phyloP scores from a whole-genome alignment of 2,797 vertebrate species.

The Clarias fuscus region DNA sequence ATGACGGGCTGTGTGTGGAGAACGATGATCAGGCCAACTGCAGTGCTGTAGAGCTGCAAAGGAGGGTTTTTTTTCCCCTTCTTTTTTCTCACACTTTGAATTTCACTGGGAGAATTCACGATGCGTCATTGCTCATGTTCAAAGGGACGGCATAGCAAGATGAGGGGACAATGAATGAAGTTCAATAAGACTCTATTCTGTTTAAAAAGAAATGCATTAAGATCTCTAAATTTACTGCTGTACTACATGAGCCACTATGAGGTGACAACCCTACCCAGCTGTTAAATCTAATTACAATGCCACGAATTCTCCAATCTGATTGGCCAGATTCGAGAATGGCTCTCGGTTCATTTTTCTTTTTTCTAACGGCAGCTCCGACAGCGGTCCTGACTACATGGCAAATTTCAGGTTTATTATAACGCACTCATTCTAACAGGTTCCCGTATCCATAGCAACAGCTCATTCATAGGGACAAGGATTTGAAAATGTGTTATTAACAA shows the following conservation, averaged over 20 bases:
- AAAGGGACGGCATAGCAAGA: neutral
- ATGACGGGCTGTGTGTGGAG: constrained; percentile 59
- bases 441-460: neutral
- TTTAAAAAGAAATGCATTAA: neutral
- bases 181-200: neutral
- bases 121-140: neutral
- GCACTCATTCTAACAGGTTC: neutral
- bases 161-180: neutral
- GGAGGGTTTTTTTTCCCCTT: neutral
- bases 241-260: neutral
- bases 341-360: neutral
- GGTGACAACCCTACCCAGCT: neutral
- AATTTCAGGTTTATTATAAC: constrained; percentile 2
- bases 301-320: neutral
- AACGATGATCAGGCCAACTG: constrained; percentile 66
- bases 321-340: neutral
- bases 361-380: neutral
- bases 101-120: neutral
- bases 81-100: neutral
- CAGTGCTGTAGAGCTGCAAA: constrained; percentile 42
- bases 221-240: neutral
- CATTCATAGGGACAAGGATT: too few relatives aligned
- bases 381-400: neutral
- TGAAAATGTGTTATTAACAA: neutral
- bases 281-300: neutral